A percentile compares a stretch with the other conserved stretches of the same genome.
Evolutionary conservation across 2,797 vertebrate genomes (phyloP).

Genomic region (Cuniculus paca): DNA sequence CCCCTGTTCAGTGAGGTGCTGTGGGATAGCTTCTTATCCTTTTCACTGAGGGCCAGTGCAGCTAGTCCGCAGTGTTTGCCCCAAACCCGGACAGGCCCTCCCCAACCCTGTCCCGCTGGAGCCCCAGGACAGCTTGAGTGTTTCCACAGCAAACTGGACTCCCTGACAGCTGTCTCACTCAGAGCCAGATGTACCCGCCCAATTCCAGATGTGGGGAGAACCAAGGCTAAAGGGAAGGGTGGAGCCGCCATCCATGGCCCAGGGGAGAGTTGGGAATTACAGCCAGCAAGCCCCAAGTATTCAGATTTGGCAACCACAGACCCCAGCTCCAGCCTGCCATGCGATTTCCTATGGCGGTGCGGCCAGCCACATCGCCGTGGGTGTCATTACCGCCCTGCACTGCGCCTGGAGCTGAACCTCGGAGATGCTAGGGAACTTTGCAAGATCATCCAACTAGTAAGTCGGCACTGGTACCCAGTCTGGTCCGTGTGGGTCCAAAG

Average conservation of each 20-base stretch:
- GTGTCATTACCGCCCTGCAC: background rate
- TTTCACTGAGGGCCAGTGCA: background rate
- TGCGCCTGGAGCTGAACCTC: background rate
- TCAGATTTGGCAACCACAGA: constrained; percentile 58
- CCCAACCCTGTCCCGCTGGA: background rate
- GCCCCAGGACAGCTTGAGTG: constrained; percentile 47
- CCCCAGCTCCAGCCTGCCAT: constrained; percentile 11
- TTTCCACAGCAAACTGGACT: constrained; percentile 74
- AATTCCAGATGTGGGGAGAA: constrained; percentile 83
- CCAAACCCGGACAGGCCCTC: background rate
- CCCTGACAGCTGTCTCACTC: constrained; percentile 75
- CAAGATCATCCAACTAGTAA: background rate
- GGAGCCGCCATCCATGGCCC: constrained; percentile 29
- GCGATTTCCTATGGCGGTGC: background rate
- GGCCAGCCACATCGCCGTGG: background rate
- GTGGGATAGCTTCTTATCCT: background rate
- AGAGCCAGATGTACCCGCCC: constrained; percentile 77
- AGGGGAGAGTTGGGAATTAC: constrained; percentile 63
- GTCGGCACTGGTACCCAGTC: background rate
- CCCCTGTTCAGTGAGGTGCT: background rate
- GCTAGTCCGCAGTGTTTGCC: background rate
- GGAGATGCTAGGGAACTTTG: background rate
- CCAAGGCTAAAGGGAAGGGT: constrained; percentile 57
- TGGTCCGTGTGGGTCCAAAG: background rate
- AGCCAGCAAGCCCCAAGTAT: constrained; percentile 56